Conservation (phyloP, 2,797 vertebrate species). For the Tokudaia tokunoshimensis region DNA sequence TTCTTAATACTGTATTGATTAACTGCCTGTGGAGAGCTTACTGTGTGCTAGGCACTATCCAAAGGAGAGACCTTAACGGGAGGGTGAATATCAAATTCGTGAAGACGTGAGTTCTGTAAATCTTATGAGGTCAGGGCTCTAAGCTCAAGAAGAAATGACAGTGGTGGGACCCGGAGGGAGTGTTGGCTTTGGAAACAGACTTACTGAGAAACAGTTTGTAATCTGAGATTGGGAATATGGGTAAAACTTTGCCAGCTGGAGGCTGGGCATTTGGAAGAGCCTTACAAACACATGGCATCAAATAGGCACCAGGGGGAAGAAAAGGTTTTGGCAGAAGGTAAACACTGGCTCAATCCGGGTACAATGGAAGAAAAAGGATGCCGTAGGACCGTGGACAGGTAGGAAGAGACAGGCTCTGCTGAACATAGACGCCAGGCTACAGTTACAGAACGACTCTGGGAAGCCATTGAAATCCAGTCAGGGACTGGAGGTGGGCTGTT, state of each 20-base stretch:
- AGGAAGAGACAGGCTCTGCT: not conserved
- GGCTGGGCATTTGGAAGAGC: not conserved
- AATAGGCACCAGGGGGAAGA: not conserved
- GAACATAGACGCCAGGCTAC: too few relatives aligned
- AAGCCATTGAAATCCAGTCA: not conserved
- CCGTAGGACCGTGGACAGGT: fast-evolving
- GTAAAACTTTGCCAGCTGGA: not conserved
- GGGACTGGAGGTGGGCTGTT: not conserved
- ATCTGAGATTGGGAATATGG: not conserved
- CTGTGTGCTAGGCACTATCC: not conserved
- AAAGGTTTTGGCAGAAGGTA: fast-evolving
- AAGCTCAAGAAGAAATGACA: not conserved
- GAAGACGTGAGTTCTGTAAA: not conserved
- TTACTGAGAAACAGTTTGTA: not conserved
- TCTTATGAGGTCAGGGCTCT: not conserved
- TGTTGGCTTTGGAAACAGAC: not conserved
- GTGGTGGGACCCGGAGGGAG: not conserved
- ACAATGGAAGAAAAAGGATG: fast-evolving
- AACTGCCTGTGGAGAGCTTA: not conserved
- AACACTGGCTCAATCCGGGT: fast-evolving
- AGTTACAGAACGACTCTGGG: fast-evolving
- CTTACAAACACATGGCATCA: not conserved
- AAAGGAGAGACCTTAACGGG: not conserved
- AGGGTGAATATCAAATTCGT: not conserved
- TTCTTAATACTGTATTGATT: not conserved